These are phyloP conservation scores for Gorsachius magnificus DNA, from an alignment of 2,797 vertebrate species.

Conservation along the genomic window DNA sequence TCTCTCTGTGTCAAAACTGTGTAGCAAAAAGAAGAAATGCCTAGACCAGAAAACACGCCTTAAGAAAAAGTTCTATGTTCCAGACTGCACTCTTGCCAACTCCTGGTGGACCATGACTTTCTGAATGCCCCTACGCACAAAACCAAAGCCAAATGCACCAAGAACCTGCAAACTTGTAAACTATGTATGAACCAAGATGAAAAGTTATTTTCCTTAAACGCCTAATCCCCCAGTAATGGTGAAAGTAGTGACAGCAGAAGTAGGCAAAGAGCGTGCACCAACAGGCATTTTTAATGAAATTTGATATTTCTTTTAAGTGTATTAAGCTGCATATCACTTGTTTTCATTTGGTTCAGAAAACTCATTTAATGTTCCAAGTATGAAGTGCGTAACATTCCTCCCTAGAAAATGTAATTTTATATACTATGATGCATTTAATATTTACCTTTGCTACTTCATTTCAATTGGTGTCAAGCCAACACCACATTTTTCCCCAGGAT, in stretches of 20 bases:
- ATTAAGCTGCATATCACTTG: background rate
- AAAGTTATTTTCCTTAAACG: background rate
- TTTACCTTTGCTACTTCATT: background rate
- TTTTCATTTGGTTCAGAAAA: background rate
- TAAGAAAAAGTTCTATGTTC: background rate
- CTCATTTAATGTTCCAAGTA: background rate
- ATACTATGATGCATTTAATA: background rate
- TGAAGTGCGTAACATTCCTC: background rate
- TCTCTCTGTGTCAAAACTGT: background rate
- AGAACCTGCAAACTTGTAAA: background rate
- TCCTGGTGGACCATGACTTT: fast-evolving
- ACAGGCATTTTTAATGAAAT: background rate
- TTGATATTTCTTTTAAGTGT: background rate
- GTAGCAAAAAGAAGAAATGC: background rate
- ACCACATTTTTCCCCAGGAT: background rate
- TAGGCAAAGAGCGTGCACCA: background rate
- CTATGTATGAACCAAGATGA: background rate
- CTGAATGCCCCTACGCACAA: background rate
- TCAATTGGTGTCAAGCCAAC: background rate
- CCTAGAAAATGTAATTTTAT: background rate
- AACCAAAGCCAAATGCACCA: background rate
- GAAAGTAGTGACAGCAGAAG: background rate
- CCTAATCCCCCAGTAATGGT: background rate
- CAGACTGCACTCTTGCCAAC: background rate
- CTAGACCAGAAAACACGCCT: background rate